Evolutionary conservation across 2,888 invertebrate species (phyloP), one percentile per base, ranked within the genome.

Genomic region (Philereme vetulata): DNA sequence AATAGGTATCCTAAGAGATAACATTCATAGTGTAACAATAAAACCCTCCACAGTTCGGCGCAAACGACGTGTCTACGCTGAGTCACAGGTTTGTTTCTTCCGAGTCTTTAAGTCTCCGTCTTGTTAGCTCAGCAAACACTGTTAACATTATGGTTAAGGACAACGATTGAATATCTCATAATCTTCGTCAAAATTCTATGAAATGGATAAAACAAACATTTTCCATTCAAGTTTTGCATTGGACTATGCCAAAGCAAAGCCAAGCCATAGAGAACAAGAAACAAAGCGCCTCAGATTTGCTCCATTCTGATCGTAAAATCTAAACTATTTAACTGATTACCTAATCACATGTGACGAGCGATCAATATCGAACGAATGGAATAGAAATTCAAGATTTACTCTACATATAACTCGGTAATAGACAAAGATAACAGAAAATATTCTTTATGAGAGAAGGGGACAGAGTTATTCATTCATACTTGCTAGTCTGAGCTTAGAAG

Each of bases 401-500:
- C 21, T 21, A 21, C 21, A 21, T 21, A 21, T 21, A 21, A 21
- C 21, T 21, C 21, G 38, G 6, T 8, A 38, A 7, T 7, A 38
- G 38, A 38, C 6, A 38, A 6, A 38, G 5, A 38, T 1, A 9
- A 21, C 8, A 21, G 34, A 4, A 9, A 43, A 10, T 43, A 45
- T 45, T 47, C 42, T 49, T 49, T 38, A 45, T 40, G 49, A 52
- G 46, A 49, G 35, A 54, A 48, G 9, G 59, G 47, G 57, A 75
- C 52, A 61, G 68, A 56, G 44, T 56, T 64, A 60, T 75, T 74
- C 82, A 82, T 82, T 81, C 81, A 82, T 80, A 70, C 48, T 71
- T 66, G 51, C 21, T 44, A 52, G 45, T 34, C 67, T 35, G 54
- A 51, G 35, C 61, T 59, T 67, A 70, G 66, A 75, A 79, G 73